Base-by-base conservation (phyloP, 2,888 invertebrate species). In the Tipula vernalis region DNA sequence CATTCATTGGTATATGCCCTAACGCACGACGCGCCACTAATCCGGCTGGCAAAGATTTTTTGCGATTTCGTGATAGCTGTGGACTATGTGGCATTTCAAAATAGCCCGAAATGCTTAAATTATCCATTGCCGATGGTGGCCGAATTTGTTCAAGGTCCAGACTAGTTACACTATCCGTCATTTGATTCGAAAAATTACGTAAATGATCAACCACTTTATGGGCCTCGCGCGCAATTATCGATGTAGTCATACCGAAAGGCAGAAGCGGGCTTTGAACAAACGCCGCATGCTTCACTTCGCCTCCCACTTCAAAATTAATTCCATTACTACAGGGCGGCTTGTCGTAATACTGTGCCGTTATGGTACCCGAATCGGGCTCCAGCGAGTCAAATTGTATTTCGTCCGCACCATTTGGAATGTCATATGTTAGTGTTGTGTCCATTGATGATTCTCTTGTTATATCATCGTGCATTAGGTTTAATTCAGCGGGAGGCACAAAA, bases 51-150 rank as follows among this genome's bases (percentile, higher is more conserved):
- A 96, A 91, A 0, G 95, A 95, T 89, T 95, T 96, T 88, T 96
- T 95, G 0, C 94, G 92, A 84, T 91, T 91, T 87, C 92, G 92
- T 87, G 93, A 88, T 0, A 89, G 87, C 87, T 90, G 90, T 3
- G 89, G 89, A 87, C 89, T 89, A 2, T 90, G 88, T 83, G 88
- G 90, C 28, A 90, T 92, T 84, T 94, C 94, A 91, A 92, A 93
- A 71, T 92, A 93, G 0, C 93, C 93, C 0, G 93, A 91, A 87
- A 90, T 91, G 88, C 93, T 94, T 6, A 95, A 90, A 88, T 95
- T 95, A 71, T 95, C 96, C 92, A 96, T 94, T 86, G 95, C 93
- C 0, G 96, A 96, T 0, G 96, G 96, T 0, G 96, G 96, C 88
- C 94, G 94, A 4, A 96, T 93, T 87, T 94, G 93, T 89, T 96